A percentile compares a stretch with the other conserved stretches of the same genome.
These are phyloP conservation scores for Euschistus heros DNA, from an alignment of 1,140 invertebrate species.

Conservation along the genomic window DNA sequence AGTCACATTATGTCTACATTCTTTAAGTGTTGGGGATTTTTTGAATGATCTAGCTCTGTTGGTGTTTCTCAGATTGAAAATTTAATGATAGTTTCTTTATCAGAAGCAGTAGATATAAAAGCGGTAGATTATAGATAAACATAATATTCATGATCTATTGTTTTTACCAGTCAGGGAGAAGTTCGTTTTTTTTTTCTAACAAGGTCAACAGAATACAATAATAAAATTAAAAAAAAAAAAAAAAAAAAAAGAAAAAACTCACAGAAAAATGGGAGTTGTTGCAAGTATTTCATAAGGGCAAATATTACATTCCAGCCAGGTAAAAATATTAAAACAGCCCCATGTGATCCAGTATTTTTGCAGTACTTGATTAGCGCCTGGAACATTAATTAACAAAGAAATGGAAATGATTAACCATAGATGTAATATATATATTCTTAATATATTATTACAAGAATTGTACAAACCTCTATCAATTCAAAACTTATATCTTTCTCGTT, in stretches of 20 bases:
- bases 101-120: too few relatives aligned
- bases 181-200: too few relatives aligned
- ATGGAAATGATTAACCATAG: background rate
- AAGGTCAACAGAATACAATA: too few relatives aligned
- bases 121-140: too few relatives aligned
- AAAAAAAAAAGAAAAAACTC: conserved; percentile 19
- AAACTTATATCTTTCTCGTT: conserved; percentile 86
- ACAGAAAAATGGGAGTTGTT: conserved; percentile 65
- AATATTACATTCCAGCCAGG: conserved; percentile 94
- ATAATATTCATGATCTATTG: too few relatives aligned
- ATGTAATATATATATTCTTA: background rate
- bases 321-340: conserved; percentile 83
- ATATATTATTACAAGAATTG: background rate
- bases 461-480: conserved; percentile 67
- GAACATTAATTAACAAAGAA: conserved; percentile 15
- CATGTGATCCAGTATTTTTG: conserved; percentile 54
- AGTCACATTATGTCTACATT: too few relatives aligned
- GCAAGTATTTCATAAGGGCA: conserved; percentile 75
- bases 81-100: too few relatives aligned
- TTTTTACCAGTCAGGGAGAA: too few relatives aligned
- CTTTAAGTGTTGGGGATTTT: too few relatives aligned
- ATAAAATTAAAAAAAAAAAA: too few relatives aligned
- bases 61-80: too few relatives aligned
- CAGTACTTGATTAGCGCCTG: conserved; percentile 65
- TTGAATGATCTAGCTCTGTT: too few relatives aligned